Percentiles rank a stretch among this genome's conserved stretches.
These are phyloP conservation scores for Thysanoteuthis rhombus DNA, from an alignment of 2,888 invertebrate species.

Conservation along the genomic window DNA sequence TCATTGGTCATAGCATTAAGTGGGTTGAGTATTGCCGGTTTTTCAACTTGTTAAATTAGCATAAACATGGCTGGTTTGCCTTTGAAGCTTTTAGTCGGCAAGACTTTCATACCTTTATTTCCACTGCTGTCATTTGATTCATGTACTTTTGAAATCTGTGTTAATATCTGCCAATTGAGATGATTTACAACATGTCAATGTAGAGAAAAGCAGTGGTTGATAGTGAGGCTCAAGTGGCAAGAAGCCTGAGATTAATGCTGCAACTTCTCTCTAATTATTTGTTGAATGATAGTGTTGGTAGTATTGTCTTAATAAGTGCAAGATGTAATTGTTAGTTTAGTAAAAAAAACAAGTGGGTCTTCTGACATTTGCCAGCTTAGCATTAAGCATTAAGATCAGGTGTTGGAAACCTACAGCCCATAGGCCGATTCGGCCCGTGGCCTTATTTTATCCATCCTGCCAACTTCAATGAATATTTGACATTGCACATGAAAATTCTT, in stretches of 20 bases:
- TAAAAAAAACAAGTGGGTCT: no score
- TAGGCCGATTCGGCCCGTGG: no score
- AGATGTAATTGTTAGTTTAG: no score
- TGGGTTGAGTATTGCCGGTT: background rate
- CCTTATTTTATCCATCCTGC: no score
- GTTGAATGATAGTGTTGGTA: no score
- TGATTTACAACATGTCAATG: background rate
- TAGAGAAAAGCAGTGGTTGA: background rate
- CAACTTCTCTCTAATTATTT: no score
- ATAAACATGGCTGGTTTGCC: background rate
- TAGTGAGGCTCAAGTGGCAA: background rate
- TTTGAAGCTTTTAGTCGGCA: background rate
- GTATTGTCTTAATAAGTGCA: no score
- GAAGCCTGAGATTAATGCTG: background rate
- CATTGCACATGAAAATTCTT: no score
- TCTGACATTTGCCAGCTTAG: no score
- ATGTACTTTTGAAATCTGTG: background rate
- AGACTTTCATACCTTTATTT: background rate
- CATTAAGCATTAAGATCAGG: no score
- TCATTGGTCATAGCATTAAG: constrained; percentile 14
- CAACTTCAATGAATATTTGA: no score
- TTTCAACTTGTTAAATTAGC: background rate
- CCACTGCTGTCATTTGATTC: background rate
- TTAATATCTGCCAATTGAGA: background rate
- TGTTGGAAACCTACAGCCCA: no score